Evolutionary conservation across 2,888 invertebrate genomes (phyloP).

Genomic region (Pristionchus mayeri): DNA sequence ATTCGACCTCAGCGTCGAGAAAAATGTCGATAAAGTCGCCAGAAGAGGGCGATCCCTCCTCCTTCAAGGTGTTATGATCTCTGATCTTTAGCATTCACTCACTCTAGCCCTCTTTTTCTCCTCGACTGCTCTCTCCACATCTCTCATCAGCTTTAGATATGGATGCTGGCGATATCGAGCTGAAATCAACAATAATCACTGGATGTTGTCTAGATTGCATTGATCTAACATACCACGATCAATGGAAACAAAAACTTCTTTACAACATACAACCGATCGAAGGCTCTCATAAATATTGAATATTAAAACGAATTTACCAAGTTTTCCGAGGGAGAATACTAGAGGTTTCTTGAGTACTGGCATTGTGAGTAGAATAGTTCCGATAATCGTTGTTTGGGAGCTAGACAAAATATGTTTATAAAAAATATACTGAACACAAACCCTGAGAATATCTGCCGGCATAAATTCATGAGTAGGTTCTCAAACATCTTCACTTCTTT

Average conservation of each 20-base stretch:
- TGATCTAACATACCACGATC: too few relatives aligned
- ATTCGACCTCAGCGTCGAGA: constrained; percentile 61
- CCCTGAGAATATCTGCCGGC: constrained; percentile 9
- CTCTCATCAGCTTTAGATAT: constrained; percentile 9
- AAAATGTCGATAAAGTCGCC: constrained; percentile 74
- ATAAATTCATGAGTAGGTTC: constrained; percentile 51
- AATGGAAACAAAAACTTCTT: too few relatives aligned
- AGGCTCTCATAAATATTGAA: too few relatives aligned
- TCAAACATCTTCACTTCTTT: constrained; percentile 55
- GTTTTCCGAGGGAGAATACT: neutral
- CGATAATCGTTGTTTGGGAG: neutral
- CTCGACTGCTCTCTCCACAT: constrained; percentile 8
- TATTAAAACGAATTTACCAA: neutral
- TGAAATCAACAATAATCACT: neutral
- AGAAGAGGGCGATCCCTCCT: constrained; percentile 20
- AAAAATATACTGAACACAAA: too few relatives aligned
- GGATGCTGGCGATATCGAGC: constrained; percentile 1
- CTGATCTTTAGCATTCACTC: neutral
- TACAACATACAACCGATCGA: too few relatives aligned
- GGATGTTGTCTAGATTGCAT: too few relatives aligned
- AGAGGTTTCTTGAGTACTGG: neutral
- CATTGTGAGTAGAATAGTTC: constrained; percentile 1
- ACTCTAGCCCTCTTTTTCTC: constrained; percentile 37
- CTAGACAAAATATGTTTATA: too few relatives aligned
- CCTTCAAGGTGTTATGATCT: constrained; percentile 1